Evolutionary conservation across 2,797 vertebrate genomes (phyloP), one percentile per base, ranked within the genome.

Genomic region (Chromobotia macracanthus): DNA sequence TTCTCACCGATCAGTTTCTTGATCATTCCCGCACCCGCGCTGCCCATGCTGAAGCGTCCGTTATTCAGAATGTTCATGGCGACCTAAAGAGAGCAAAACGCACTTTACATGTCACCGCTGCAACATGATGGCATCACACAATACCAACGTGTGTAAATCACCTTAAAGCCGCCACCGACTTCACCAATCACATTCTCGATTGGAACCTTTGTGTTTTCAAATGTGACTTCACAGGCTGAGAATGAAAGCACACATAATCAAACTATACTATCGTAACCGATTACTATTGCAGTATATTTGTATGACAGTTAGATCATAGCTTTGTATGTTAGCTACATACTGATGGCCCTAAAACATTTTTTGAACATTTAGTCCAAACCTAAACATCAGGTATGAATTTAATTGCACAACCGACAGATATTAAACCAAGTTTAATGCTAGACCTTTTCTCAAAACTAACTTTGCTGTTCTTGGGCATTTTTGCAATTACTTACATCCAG

Each of bases 41-140:
- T 96, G 80, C 97, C 97, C 97, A 98, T 98, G 83, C 96, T 97
- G 82, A 99, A 98, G 75, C 96, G 91, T 53, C 97, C 97, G 0
- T 95, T 97, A 89, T 97, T 99, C 4, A 99, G 91, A 87, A 98
- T 96, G 84, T 96, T 98, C 97, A 98, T 94, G 72, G 97, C 97
- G 16, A 99, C 90, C 97, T 99, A 85, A 28, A 28, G 11, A 77
- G 3, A 86, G 68, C 0, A 53, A 1, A 41, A 80, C 5, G 41
- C 53, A 61, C 0, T 9, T 69, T 7, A 72, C 12, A 11, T 7
- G 10, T 21, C 53, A 11, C 16, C 10, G 28, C 18, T 6, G 15
- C 46, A 53, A 16, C 21, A 19, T 58, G 3, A 64, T 19, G 11
- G 11, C 7, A 28, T 38, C 0, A 41, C 6, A 19, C 5, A 9